Evolutionary conservation across 2,113 vertebrate genomes (phyloP).

Genomic region (Cygnus atratus): DNA sequence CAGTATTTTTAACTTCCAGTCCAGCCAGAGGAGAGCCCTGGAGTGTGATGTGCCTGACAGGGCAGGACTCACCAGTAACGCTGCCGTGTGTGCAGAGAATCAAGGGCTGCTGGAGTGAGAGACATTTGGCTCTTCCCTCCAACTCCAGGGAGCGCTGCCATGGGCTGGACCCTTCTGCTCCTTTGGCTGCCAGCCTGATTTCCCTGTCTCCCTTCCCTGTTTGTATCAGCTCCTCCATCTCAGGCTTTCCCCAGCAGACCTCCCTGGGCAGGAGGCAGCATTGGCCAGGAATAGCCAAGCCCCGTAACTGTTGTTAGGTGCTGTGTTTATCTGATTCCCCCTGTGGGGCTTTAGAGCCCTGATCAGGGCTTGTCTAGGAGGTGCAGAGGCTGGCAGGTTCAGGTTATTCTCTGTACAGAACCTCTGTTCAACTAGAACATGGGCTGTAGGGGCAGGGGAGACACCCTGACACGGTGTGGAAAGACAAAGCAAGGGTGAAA

Average conservation of each 20-base stretch:
- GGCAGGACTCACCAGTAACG: not conserved
- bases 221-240: not conserved
- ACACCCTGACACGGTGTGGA: not conserved
- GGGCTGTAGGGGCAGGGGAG: not conserved
- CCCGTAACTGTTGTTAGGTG: not conserved
- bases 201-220: not conserved
- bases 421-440: not conserved
- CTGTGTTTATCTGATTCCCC: not conserved
- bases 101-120: not conserved
- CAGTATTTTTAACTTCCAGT: slow-evolving; percentile 23
- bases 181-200: not conserved
- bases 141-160: not conserved
- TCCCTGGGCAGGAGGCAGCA: not conserved
- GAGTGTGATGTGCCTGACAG: not conserved
- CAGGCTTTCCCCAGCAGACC: not conserved
- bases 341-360: not conserved
- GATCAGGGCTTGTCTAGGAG: not conserved
- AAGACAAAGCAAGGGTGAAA: not conserved
- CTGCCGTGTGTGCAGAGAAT: not conserved
- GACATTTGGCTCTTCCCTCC: not conserved
- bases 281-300: not conserved
- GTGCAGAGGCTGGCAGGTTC: slow-evolving; percentile 42
- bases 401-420: slow-evolving; percentile 37
- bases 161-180: slow-evolving; percentile 23
- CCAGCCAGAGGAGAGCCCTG: not conserved